phyloP scores from a whole-genome alignment of 1,140 invertebrate species.

The Drosophila rufa region DNA sequence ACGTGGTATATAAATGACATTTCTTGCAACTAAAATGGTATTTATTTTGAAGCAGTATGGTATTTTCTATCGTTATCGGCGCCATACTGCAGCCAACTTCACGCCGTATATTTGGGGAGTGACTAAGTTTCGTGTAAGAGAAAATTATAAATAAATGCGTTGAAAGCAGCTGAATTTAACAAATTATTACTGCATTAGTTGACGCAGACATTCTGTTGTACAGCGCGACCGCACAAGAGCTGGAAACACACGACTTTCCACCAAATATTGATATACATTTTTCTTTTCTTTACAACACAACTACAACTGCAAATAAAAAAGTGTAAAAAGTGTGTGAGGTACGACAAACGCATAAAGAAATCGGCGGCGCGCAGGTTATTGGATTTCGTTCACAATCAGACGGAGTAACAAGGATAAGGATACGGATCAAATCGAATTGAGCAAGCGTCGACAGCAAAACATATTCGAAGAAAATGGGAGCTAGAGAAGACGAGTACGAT shows the following conservation, averaged over 20 bases:
- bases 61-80: constrained; percentile 28
- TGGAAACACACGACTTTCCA: constrained; percentile 17
- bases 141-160: constrained; percentile 76
- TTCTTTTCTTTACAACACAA: constrained; percentile 75
- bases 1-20: not conserved
- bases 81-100: constrained; percentile 64
- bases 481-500: constrained; percentile 99
- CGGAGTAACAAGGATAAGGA: constrained; percentile 30
- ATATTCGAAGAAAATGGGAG: constrained; percentile 90
- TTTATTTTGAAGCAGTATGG: not conserved
- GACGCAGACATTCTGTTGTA: constrained; percentile 9
- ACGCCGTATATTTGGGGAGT: constrained; percentile 68
- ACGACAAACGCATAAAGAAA: constrained; percentile 74
- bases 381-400: constrained; percentile 66
- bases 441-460: constrained; percentile 52
- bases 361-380: constrained; percentile 77
- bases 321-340: constrained; percentile 78
- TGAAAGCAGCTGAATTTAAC: constrained; percentile 38
- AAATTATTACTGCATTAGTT: constrained; percentile 37
- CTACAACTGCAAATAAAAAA: constrained; percentile 75
- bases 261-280: constrained; percentile 66
- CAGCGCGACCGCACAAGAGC: not conserved
- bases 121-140: constrained; percentile 78
- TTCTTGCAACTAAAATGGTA: not conserved
- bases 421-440: constrained; percentile 20